Evolutionary conservation across 2,113 vertebrate genomes (phyloP).

Genomic region (Chamaetylas fuelleborni): DNA sequence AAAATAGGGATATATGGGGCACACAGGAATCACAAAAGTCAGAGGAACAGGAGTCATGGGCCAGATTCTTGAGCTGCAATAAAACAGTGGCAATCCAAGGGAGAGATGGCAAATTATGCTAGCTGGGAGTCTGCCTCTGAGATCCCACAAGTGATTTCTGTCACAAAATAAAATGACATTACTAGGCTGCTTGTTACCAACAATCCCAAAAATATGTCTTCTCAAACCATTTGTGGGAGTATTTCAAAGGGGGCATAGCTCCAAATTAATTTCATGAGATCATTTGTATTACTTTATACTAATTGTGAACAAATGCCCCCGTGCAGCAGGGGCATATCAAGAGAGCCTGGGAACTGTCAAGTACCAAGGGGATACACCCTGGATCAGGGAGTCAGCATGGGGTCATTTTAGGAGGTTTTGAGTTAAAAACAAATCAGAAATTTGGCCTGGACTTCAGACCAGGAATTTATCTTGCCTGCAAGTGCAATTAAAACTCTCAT

Average conservation of each 20-base stretch:
- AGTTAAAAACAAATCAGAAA: background rate
- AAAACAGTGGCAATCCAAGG: background rate
- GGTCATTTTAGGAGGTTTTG: background rate
- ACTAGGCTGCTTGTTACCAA: background rate
- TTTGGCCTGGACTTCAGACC: background rate
- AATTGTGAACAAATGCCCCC: background rate
- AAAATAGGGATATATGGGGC: background rate
- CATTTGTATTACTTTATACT: background rate
- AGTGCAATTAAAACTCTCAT: background rate
- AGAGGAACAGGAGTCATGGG: background rate
- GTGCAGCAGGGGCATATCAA: background rate
- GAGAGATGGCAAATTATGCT: background rate
- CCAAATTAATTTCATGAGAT: background rate
- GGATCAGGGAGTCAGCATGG: background rate
- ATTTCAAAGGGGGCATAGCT: background rate
- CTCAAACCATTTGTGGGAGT: background rate
- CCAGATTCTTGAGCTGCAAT: background rate
- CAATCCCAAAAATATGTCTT: background rate
- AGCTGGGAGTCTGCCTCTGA: background rate
- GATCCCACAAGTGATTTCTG: background rate
- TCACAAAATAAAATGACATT: background rate
- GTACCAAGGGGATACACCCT: rapidly evolving
- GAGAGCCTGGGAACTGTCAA: background rate
- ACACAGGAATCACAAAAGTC: background rate
- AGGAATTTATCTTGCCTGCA: background rate